Evolutionary conservation across 2,888 invertebrate species (phyloP), one percentile per base, ranked within the genome.

Genomic region (Drosophila setosimentum): DNA sequence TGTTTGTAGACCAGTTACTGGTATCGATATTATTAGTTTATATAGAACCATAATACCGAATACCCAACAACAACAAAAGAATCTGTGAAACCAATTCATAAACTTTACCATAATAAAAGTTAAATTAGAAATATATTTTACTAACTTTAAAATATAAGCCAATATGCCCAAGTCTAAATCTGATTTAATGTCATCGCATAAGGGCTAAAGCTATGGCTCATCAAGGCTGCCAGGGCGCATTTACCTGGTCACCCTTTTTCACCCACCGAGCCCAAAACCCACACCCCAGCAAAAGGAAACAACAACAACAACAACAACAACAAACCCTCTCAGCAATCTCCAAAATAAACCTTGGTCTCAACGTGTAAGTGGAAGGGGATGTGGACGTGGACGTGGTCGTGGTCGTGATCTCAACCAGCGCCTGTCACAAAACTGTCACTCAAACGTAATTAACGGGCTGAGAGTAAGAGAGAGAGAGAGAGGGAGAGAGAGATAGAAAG

Each of bases 341-440:
- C 60, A 54, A 51, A 33, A 13, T 37, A 50, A 40, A 42, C 24
- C 33, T 24, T 40, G 57, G 48, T 29, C 59, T 58, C 27, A 42
- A 49, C 13, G 33, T 33, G 53, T 0, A 11, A 24, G 2, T 18
- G 54, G 27, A 54, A 24, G 48, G 68, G 54, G 66, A 40, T 55
- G 48, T 69, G 51, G 57, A 40, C 55, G 48, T 69, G 51, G 57
- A 64, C 66, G 67, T 78, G 54, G 67, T 30, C 35, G 68, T 63
- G 10, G 54, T 62, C 24, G 51, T 66, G 55, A 68, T 63, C 77
- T 64, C 60, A 66, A 60, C 76, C 62, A 67, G 70, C 71, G 76
- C 58, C 82, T 87, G 89, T 87, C 88, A 84, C 82, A 86, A 88
- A 85, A 87, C 81, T 91, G 92, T 89, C 91, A 91, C 89, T 92